phyloP scores from a whole-genome alignment of 37 sponge, comb jelly and placozoan genomes.

The Axinella damicornis region DNA sequence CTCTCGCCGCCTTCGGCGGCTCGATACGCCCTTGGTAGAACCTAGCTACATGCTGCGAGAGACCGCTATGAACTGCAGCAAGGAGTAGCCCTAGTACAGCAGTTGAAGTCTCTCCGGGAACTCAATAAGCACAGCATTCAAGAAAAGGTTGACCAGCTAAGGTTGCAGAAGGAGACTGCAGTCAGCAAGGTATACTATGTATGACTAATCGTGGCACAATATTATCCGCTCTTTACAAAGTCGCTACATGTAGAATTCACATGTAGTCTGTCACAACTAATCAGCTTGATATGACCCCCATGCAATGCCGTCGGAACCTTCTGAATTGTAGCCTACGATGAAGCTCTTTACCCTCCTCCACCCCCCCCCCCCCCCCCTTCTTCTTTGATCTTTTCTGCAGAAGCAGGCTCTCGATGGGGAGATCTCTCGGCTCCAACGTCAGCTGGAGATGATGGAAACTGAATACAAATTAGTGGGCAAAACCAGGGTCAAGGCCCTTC shows the following conservation, averaged over 20 bases:
- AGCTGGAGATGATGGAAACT: slow-evolving; percentile 50
- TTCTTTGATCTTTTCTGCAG: not conserved
- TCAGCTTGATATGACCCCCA: too few relatives aligned
- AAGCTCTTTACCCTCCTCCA: too few relatives aligned
- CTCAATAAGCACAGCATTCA: not conserved
- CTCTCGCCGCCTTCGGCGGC: too few relatives aligned
- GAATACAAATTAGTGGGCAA: slow-evolving; percentile 70
- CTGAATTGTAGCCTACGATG: too few relatives aligned
- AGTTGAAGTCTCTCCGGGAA: slow-evolving; percentile 18
- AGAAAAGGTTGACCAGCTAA: slow-evolving; percentile 25
- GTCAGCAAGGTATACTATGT: slow-evolving; percentile 14
- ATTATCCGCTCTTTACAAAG: too few relatives aligned
- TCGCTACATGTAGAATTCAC: too few relatives aligned
- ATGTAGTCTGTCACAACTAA: too few relatives aligned
- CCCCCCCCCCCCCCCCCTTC: not conserved
- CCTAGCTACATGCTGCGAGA: not conserved
- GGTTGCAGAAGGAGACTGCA: slow-evolving; percentile 26
- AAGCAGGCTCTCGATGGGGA: not conserved
- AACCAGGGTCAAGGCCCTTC: slow-evolving; percentile 62
- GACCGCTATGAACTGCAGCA: slow-evolving; percentile 23
- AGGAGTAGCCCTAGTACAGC: not conserved
- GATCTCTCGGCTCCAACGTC: slow-evolving; percentile 16
- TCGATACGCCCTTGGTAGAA: too few relatives aligned
- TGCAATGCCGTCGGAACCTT: too few relatives aligned
- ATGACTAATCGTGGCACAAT: not conserved